Evolutionary conservation across 2,888 invertebrate species (phyloP), one percentile per base, ranked within the genome.

Genomic region (Drosophila merina): DNA sequence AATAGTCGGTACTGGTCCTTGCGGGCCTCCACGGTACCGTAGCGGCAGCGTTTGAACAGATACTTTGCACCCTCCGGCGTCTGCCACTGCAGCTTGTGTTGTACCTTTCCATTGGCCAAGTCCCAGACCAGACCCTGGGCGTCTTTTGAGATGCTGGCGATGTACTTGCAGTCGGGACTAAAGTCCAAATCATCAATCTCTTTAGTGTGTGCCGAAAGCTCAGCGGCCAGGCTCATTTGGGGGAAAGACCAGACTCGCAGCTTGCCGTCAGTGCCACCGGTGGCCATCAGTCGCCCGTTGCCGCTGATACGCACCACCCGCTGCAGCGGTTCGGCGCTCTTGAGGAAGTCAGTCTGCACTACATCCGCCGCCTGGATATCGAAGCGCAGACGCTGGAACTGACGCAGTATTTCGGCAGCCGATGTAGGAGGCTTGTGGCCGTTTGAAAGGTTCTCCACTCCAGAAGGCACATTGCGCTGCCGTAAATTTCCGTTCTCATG

Each of bases 161-260:
- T 92, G 89, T 94, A 93, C 56, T 94, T 94, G 71, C 96, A 95
- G 88, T 95, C 94, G 1, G 96, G 95, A 92, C 96, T 97, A 89
- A 98, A 96, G 92, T 98, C 98, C 57, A 99, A 91, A 91, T 98
- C 98, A 88, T 98, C 98, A 74, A 99, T 96, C 93, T 98, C 98
- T 92, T 97, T 97, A 57, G 93, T 94, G 88, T 98, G 98, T 36
- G 95, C 96, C 84, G 94, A 93, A 8, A 97, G 92, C 77, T 95
- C 95, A 83, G 94, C 93, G 20, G 94, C 89, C 76, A 95, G 93
- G 56, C 94, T 93, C 92, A 98, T 93, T 79, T 95, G 94, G 0
- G 98, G 98, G 91, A 97, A 97, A 88, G 94, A 94, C 98, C 98
- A 99, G 8, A 98, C 92, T 58, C 98, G 93, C 33, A 99, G 92